A percentile compares a stretch with the other conserved stretches of the same genome.
These are phyloP conservation scores for Aporrectodea caliginosa DNA, from an alignment of 1,140 invertebrate genomes.

Conservation along the genomic window DNA sequence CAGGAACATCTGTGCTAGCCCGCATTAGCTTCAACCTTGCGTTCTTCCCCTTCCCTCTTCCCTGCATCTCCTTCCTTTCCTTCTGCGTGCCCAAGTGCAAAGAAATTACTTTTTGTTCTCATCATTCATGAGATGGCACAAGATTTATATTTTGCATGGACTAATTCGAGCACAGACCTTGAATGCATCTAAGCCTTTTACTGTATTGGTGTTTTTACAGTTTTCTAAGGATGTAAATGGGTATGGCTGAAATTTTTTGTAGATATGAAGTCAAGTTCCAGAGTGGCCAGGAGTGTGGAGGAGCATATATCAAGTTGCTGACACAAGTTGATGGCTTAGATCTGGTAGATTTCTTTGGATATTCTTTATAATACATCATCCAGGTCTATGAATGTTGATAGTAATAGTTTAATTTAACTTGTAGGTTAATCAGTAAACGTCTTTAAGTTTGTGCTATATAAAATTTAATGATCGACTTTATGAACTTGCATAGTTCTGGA, in stretches of 20 bases:
- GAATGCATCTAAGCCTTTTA: neutral
- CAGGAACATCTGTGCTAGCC: no score
- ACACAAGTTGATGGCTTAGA: conserved; percentile 63
- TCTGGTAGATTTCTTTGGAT: no score
- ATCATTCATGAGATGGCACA: neutral
- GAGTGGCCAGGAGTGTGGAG: conserved; percentile 97
- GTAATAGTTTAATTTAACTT: no score
- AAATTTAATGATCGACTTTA: no score
- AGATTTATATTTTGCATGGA: neutral
- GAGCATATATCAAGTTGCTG: conserved; percentile 94
- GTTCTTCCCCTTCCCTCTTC: no score
- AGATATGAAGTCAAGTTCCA: conserved; percentile 66
- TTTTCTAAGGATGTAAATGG: conserved; percentile 8
- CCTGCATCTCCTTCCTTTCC: no score
- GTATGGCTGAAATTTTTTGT: conserved; percentile 32
- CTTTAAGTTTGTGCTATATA: no score
- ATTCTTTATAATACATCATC: no score
- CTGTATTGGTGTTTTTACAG: neutral
- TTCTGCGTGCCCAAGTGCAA: neutral
- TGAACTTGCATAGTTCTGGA: no score
- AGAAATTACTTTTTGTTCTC: neutral
- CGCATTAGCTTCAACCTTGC: no score
- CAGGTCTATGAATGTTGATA: no score
- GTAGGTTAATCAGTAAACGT: no score
- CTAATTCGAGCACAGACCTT: neutral